These are phyloP conservation scores for Dendroctonus valens DNA, from an alignment of 1,140 invertebrate species.

Conservation along the genomic window DNA sequence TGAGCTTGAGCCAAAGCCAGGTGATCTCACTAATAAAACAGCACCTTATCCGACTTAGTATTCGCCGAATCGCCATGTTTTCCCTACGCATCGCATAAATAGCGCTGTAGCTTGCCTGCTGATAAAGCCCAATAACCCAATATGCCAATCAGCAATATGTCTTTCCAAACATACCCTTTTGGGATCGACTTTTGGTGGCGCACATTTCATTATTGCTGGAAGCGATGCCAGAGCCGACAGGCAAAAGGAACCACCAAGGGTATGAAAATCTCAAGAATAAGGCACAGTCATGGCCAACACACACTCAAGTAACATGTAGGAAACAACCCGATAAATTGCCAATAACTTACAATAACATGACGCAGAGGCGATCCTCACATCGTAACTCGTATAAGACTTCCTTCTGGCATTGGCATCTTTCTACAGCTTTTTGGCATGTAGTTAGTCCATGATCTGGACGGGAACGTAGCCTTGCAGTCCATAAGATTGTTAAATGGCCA, in stretches of 20 bases:
- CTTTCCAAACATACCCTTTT: slow-evolving; percentile 51
- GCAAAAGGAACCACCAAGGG: slow-evolving; percentile 77
- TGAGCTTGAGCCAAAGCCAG: no score
- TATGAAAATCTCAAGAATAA: slow-evolving; percentile 77
- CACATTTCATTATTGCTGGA: slow-evolving; percentile 80
- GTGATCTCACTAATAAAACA: no score
- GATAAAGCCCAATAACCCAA: slow-evolving; percentile 56
- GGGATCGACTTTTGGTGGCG: slow-evolving; percentile 49
- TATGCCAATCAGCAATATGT: slow-evolving; percentile 57
- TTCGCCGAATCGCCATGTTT: slow-evolving; percentile 32
- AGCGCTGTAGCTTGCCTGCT: slow-evolving; percentile 48
- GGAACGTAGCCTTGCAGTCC: slow-evolving; percentile 94
- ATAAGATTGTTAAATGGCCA: slow-evolving; percentile 89
- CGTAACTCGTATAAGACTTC: slow-evolving; percentile 61
- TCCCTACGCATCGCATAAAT: slow-evolving; percentile 46
- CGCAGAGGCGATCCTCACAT: slow-evolving; percentile 63
- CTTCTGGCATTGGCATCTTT: slow-evolving; percentile 50
- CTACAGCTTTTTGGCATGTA: slow-evolving; percentile 62
- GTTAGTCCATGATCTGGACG: slow-evolving; percentile 78
- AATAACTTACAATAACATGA: slow-evolving; percentile 70
- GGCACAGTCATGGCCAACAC: slow-evolving; percentile 70
- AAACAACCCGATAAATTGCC: background rate
- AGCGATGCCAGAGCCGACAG: slow-evolving; percentile 78
- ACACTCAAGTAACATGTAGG: slow-evolving; percentile 55
- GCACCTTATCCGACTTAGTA: slow-evolving; percentile 9